Conservation (phyloP, 2,113 vertebrate species). For the Odocoileus hemionus region DNA sequence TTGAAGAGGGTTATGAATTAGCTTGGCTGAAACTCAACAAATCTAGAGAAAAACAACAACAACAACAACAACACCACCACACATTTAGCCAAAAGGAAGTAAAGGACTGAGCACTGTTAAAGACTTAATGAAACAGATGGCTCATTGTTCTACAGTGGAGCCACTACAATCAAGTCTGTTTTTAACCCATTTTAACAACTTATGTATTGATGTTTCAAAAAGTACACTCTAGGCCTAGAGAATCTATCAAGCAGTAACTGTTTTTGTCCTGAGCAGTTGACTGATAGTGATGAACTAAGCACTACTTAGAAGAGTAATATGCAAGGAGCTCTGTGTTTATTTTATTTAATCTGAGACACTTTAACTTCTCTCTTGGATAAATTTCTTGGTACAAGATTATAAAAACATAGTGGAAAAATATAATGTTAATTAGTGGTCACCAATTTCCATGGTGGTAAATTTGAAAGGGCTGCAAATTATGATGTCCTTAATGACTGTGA, state of each 20-base stretch:
- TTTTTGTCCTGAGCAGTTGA: slow-evolving; percentile 45
- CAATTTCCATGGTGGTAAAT: neutral
- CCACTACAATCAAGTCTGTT: slow-evolving; percentile 64
- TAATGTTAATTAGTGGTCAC: neutral
- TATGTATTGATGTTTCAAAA: slow-evolving; percentile 33
- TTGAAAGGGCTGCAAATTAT: neutral
- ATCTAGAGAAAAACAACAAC: neutral
- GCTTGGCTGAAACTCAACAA: slow-evolving; percentile 60
- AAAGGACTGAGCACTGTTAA: slow-evolving; percentile 33
- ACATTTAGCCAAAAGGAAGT: slow-evolving; percentile 65
- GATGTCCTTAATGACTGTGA: neutral
- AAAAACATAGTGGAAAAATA: neutral
- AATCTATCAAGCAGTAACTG: neutral
- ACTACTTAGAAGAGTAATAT: neutral
- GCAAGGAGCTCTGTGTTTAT: neutral
- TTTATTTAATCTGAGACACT: neutral
- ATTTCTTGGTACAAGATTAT: neutral
- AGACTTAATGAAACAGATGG: slow-evolving; percentile 72
- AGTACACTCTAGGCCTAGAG: slow-evolving; percentile 28
- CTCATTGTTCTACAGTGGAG: slow-evolving; percentile 47
- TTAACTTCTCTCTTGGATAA: slow-evolving; percentile 4
- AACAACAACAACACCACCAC: neutral
- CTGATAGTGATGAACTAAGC: neutral
- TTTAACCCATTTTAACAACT: slow-evolving; percentile 67
- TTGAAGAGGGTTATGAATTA: slow-evolving; percentile 64